Conservation (phyloP, 2,888 invertebrate species). For the Cantharis rustica region DNA sequence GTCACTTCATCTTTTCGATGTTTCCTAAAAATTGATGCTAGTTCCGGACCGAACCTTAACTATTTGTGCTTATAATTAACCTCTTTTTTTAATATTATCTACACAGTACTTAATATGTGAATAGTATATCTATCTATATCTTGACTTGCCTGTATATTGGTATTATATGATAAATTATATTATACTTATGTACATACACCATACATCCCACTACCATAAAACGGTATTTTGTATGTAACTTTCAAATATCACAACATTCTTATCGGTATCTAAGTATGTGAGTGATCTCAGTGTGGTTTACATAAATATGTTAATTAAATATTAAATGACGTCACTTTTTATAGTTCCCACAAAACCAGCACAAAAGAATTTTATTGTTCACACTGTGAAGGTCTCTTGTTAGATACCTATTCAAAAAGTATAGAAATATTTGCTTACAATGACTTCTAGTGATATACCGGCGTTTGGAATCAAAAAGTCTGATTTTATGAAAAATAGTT, state of each 20-base stretch:
- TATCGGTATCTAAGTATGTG: background rate
- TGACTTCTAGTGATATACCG: background rate
- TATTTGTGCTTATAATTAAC: background rate
- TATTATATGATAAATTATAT: background rate
- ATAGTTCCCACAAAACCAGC: constrained; percentile 5
- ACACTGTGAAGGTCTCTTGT: background rate
- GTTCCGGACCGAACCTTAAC: background rate
- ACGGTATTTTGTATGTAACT: background rate
- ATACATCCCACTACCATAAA: background rate
- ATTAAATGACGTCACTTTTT: constrained; percentile 25
- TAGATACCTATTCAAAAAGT: background rate
- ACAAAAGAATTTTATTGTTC: background rate
- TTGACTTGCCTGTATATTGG: background rate
- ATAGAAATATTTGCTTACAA: background rate
- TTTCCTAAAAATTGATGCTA: background rate
- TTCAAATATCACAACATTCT: background rate
- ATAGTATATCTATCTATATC: background rate
- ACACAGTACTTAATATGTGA: background rate
- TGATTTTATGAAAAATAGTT: constrained; percentile 43
- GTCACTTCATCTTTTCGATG: background rate
- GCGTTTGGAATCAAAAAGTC: constrained; percentile 31
- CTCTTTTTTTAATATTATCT: background rate
- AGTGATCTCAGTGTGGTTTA: background rate
- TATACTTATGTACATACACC: background rate
- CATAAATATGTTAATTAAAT: constrained; percentile 26